These are phyloP conservation scores for Peribatodes rhomboidaria DNA, from an alignment of 2,888 invertebrate genomes.

Conservation along the genomic window DNA sequence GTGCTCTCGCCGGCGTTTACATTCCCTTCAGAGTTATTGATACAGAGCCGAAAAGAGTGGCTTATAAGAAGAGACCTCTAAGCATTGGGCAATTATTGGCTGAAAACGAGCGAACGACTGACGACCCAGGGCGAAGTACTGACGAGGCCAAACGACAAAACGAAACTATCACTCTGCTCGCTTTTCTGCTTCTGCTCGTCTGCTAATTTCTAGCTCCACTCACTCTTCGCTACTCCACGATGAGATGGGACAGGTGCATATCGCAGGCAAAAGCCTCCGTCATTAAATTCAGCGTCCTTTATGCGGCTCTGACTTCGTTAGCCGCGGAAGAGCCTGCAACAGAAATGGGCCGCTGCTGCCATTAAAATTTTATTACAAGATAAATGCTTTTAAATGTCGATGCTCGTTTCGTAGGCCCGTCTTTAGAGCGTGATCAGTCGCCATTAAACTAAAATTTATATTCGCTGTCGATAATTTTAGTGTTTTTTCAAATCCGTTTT, in stretches of 20 bases:
- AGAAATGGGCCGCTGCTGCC: conserved; percentile 50
- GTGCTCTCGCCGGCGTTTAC: too few species aligned
- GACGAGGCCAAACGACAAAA: not conserved
- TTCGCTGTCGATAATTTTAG: conserved; percentile 12
- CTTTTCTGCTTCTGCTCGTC: not conserved
- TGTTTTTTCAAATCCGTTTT: conserved; percentile 7
- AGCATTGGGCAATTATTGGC: too few species aligned
- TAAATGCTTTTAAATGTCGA: conserved; percentile 41
- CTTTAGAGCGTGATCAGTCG: conserved; percentile 22
- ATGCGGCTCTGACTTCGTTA: conserved; percentile 65
- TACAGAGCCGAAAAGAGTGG: too few species aligned
- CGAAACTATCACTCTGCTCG: not conserved
- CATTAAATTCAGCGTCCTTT: conserved; percentile 66
- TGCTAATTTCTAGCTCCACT: not conserved
- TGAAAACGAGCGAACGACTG: too few species aligned
- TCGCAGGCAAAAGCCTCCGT: conserved; percentile 62
- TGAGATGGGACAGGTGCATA: conserved; percentile 4
- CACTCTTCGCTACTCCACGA: not conserved
- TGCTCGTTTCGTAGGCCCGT: conserved; percentile 29
- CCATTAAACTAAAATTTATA: conserved; percentile 25
- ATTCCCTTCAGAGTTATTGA: too few species aligned
- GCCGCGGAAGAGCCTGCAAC: conserved; percentile 53
- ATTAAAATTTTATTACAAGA: conserved; percentile 48
- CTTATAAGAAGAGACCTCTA: too few species aligned
- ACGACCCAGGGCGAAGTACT: too few species aligned